Evolutionary conservation across 2,797 vertebrate species (phyloP).

Genomic region (Carcharodon carcharias): DNA sequence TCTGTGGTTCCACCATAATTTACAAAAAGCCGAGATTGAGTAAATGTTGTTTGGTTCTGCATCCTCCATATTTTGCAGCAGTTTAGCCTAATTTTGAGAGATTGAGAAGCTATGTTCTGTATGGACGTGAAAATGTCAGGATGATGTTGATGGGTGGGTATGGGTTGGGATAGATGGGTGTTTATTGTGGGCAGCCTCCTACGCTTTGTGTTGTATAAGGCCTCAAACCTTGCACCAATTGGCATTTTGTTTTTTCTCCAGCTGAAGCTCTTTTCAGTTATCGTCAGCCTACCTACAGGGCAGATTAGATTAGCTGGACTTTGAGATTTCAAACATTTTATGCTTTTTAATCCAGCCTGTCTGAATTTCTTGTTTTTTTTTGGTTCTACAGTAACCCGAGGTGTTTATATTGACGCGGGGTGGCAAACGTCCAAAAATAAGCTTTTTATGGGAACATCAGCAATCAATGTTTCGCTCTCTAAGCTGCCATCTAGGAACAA

Average conservation of each 20-base stretch:
- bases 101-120: background rate
- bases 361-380: background rate
- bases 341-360: background rate
- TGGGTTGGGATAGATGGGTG: background rate
- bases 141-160: background rate
- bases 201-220: background rate
- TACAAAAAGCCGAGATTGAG: no score
- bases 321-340: background rate
- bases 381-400: background rate
- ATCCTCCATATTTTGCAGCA: background rate
- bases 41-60: background rate
- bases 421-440: background rate
- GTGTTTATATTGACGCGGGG: background rate
- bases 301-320: background rate
- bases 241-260: background rate
- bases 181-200: background rate
- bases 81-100: background rate
- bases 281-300: background rate
- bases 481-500: background rate
- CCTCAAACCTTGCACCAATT: background rate
- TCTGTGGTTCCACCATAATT: background rate
- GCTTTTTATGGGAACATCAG: background rate
- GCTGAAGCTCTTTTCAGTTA: background rate
- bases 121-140: background rate
- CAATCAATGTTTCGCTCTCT: background rate